Percentiles rank a stretch among this genome's conserved stretches.
Evolutionary conservation across 2,888 invertebrate genomes (phyloP).

Genomic region (Saturnia pavonia): DNA sequence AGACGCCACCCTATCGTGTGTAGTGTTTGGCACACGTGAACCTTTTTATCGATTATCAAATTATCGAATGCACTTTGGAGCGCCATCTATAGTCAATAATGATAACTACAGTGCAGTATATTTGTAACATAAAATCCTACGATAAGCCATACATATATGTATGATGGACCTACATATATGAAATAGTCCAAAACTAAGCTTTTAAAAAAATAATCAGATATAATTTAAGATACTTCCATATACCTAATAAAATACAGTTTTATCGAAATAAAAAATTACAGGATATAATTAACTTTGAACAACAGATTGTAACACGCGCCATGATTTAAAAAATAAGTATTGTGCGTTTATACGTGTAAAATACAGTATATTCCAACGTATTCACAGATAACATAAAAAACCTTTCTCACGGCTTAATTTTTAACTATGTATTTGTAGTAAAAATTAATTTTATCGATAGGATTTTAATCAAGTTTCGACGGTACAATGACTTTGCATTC

Average conservation of each 20-base stretch:
- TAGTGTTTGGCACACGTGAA: constrained; percentile 54
- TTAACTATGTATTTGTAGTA: neutral
- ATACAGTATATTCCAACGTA: neutral
- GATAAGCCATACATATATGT: neutral
- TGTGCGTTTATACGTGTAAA: neutral
- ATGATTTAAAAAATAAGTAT: neutral
- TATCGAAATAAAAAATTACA: neutral
- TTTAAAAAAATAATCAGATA: neutral
- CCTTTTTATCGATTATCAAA: constrained; percentile 54
- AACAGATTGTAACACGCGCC: neutral
- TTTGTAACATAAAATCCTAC: neutral
- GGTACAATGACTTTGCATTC: constrained; percentile 71
- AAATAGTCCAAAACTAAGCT: neutral
- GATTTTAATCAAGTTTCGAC: constrained; percentile 48
- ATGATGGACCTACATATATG: neutral
- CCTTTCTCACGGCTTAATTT: no score
- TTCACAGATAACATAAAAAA: no score
- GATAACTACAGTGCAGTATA: constrained; percentile 26
- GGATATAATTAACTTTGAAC: neutral
- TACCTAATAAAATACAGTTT: neutral
- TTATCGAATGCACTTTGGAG: constrained; percentile 36
- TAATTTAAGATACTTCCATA: neutral
- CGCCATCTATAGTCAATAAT: constrained; percentile 24
- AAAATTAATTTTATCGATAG: constrained; percentile 48
- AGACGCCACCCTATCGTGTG: constrained; percentile 73